These are phyloP conservation scores for Gyps fulvus DNA, from an alignment of 2,113 vertebrate species.

Conservation along the genomic window DNA sequence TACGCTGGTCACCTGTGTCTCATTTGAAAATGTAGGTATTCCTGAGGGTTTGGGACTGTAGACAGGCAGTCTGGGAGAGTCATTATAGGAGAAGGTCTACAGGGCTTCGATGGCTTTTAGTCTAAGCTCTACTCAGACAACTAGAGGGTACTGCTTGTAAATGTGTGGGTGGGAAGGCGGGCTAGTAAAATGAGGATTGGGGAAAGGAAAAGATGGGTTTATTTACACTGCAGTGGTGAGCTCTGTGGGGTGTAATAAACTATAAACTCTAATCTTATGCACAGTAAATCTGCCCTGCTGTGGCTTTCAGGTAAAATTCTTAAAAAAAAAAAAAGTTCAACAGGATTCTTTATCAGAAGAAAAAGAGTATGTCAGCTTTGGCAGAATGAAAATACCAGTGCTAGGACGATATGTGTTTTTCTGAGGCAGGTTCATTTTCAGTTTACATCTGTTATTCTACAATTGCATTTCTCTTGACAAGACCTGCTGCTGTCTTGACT, in stretches of 20 bases:
- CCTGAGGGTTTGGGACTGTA: neutral
- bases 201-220: neutral
- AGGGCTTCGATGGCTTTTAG: neutral
- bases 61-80: neutral
- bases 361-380: neutral
- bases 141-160: neutral
- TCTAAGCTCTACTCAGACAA: neutral
- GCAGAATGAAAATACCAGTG: neutral
- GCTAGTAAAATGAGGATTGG: neutral
- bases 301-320: neutral
- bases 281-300: neutral
- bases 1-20: neutral
- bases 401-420: neutral
- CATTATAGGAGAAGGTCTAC: neutral
- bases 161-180: neutral
- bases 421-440: neutral
- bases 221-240: neutral
- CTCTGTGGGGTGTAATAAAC: neutral
- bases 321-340: neutral
- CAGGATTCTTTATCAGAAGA: neutral
- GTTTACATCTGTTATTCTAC: neutral
- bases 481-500: neutral
- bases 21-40: neutral
- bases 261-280: neutral
- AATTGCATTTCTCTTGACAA: neutral